These are phyloP conservation scores for Phyllostomus hastatus DNA, from an alignment of 2,113 vertebrate species.

Conservation along the genomic window DNA sequence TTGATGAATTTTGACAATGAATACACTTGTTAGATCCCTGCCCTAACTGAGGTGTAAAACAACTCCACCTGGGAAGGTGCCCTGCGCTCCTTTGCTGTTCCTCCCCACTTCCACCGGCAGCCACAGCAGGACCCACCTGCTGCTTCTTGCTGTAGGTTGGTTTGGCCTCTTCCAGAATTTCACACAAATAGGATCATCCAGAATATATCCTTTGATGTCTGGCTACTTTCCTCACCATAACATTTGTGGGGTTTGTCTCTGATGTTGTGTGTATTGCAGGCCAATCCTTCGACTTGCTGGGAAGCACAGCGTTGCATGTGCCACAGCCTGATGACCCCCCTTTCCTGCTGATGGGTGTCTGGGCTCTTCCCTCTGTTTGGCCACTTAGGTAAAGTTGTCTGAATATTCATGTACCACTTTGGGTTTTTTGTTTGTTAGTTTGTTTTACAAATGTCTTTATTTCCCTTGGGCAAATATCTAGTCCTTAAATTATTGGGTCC, in stretches of 20 bases:
- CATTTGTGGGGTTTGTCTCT: neutral
- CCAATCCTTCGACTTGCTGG: neutral
- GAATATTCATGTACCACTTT: neutral
- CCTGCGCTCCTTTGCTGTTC: neutral
- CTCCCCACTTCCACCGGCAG: neutral
- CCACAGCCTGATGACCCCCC: neutral
- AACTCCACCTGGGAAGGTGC: neutral
- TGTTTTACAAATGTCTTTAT: conserved; percentile 46
- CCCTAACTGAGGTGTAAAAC: neutral
- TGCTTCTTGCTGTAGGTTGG: neutral
- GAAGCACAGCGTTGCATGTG: neutral
- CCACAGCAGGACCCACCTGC: neutral
- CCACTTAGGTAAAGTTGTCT: conserved; percentile 16
- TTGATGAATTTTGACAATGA: neutral
- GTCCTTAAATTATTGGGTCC: neutral
- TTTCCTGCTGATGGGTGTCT: neutral
- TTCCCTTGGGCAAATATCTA: conserved; percentile 38
- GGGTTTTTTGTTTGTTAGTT: neutral
- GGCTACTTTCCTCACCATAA: neutral
- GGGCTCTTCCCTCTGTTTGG: neutral
- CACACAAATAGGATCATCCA: neutral
- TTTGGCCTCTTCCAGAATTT: neutral
- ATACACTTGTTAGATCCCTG: neutral
- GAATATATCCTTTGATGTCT: neutral
- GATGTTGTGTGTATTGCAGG: neutral